Evolutionary conservation across 2,888 invertebrate species (phyloP).

Genomic region (Calliphora vomitoria): DNA sequence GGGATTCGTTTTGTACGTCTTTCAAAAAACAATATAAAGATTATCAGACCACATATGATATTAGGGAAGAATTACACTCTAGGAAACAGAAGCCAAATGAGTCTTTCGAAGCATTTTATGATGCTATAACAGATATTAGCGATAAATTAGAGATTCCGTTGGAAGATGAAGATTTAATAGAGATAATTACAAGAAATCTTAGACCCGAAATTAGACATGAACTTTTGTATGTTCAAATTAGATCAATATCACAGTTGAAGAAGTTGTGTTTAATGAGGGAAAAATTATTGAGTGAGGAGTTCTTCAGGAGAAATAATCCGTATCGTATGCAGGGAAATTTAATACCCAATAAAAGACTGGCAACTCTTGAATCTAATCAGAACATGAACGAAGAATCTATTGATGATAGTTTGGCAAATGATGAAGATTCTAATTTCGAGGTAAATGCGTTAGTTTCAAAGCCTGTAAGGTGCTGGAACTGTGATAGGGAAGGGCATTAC

Average conservation of each 20-base stretch:
- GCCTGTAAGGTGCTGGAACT: no score
- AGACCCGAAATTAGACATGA: not conserved
- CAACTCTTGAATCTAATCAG: not conserved
- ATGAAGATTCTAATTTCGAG: not conserved
- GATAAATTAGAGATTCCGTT: not conserved
- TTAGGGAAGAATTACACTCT: not conserved
- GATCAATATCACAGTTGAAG: not conserved
- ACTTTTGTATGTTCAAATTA: not conserved
- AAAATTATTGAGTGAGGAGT: not conserved
- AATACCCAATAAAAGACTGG: not conserved
- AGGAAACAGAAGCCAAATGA: not conserved
- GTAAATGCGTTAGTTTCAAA: no score
- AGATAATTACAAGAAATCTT: not conserved
- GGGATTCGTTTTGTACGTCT: not conserved
- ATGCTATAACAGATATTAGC: not conserved
- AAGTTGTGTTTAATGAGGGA: not conserved
- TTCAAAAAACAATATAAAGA: not conserved
- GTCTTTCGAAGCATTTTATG: not conserved
- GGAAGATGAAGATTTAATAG: not conserved
- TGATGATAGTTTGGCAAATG: not conserved
- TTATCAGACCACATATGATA: not conserved
- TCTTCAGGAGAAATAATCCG: not conserved
- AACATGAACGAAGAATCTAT: not conserved
- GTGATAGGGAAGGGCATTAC: conserved; percentile 1
- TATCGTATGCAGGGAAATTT: not conserved